Base-by-base conservation (phyloP, 2,797 vertebrate species). In the Neomorphus geoffroyi region DNA sequence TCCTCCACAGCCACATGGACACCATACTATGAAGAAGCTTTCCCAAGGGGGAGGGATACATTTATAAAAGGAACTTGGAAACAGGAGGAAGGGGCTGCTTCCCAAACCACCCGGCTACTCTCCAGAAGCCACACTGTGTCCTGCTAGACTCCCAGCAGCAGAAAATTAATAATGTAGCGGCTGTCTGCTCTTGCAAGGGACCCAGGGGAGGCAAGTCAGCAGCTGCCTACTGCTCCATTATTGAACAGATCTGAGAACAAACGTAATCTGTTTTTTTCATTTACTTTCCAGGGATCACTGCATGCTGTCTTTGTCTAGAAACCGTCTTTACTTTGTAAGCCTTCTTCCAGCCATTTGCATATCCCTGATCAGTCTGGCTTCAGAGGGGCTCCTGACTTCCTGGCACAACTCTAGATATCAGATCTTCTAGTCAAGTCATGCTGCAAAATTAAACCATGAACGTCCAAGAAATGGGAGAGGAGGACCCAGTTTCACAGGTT, bases 151-250 rank as follows among this genome's bases (percentile, higher is more conserved):
- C 83, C 41, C 88, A 80, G 86, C 13, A 3, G 90, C 86, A 87
- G 74, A 69, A 86, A 87, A 92, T 94, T 91, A 94, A 92, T 95
- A 95, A 94, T 74, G 92, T 9, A 96, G 82, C 37, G 80, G 43
- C 86, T 96, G 93, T 43, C 90, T 94, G 88, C 88, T 92, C 69
- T 74, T 93, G 86, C 2, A 3, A 87, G 60, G 83, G 80, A 58
- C 88, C 53, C 58, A 0, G 37, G 92, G 94, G 91, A 97, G 27
- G 21, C 71, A 67, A 80, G 69, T 88, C 88, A 88, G 84, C 96
- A 96, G 92, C 88, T 96, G 93, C 86, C 86, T 96, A 24, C 95
- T 87, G 73, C 86, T 96, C 91, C 78, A 85, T 93, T 94, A 93
- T 94, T 96, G 91, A 94, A 80, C 90, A 96, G 82, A 88, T 53